Conservation (phyloP, 2,888 invertebrate species). For the Amorpha juglandis region DNA sequence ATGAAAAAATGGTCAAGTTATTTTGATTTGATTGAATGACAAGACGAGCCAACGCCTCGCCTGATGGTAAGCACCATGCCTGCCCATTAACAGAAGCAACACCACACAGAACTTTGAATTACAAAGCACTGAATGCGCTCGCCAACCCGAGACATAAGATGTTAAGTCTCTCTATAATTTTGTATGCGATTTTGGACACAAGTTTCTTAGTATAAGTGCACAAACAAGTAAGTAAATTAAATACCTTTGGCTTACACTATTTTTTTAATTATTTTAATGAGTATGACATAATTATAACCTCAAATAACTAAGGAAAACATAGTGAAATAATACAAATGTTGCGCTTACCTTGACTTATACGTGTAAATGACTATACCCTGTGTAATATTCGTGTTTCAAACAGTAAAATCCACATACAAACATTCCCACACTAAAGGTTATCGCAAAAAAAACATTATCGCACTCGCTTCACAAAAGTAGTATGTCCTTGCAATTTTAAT, state of each 20-base stretch:
- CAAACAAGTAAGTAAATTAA: no score
- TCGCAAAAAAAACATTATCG: neutral
- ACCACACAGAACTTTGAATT: no score
- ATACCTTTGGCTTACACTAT: neutral
- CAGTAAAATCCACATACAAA: neutral
- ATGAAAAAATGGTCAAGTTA: no score
- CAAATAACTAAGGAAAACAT: neutral
- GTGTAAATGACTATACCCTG: neutral
- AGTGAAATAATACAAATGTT: neutral
- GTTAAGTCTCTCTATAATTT: no score
- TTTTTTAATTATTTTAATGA: neutral
- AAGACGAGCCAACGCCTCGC: no score
- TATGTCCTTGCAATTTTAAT: neutral
- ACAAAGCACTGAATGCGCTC: no score
- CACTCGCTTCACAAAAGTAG: neutral
- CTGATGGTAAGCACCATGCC: no score
- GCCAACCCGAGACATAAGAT: no score
- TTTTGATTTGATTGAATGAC: no score
- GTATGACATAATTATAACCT: constrained; percentile 28
- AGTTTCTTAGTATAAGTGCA: no score
- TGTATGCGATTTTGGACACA: no score
- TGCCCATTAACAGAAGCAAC: no score
- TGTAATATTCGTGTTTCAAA: neutral
- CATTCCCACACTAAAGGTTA: neutral
- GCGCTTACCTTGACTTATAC: neutral